Base-by-base conservation (phyloP, 2,888 invertebrate genomes). In the Heliconius sara region DNA sequence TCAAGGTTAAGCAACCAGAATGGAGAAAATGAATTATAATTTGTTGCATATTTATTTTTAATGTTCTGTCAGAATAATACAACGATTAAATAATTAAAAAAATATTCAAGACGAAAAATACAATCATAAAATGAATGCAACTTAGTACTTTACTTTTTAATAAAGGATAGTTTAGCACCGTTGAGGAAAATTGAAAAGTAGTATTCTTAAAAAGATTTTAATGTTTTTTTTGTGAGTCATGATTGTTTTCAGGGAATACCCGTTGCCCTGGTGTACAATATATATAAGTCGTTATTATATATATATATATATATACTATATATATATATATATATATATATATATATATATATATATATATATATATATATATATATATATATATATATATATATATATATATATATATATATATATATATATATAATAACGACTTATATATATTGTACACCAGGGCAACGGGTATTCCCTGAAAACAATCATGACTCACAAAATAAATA, bases 401-500 rank as follows among this genome's bases (percentile, higher is more conserved):
- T 2, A 27, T 27, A 27, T 27, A 27, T 2, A 27, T 27, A 27
- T 27, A 27, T 2, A 27, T n/a, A 34, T 6, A 34, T 34, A 22
- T 67, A 22, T 22, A n/a, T 7, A n/a, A 12, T n/a, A 68, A 39
- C n/a, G 2, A n/a, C 39, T 39, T n/a, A 22, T 30, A 30, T 30
- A 30, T 30, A 30, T 30, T 30, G 30, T 30, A 52, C 19, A 52
- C 19, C n/a, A 39, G 4, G 12, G 39, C n/a, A n/a, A 68, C 34
- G 67, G 67, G 34, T 68, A 68, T 68, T 68, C 67, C 39, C 67
- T 39, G 6, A 7, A 30, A 60, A n/a, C n/a, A 10, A n/a, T n/a
- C n/a, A 60, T n/a, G 60, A n/a, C n/a, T 60, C 60, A 60, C 60
- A 60, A 60, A 60, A 60, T n/a, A n/a, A n/a, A n/a, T n/a, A n/a